phyloP scores from a whole-genome alignment of 1,140 invertebrate species.

The Atta colombica region DNA sequence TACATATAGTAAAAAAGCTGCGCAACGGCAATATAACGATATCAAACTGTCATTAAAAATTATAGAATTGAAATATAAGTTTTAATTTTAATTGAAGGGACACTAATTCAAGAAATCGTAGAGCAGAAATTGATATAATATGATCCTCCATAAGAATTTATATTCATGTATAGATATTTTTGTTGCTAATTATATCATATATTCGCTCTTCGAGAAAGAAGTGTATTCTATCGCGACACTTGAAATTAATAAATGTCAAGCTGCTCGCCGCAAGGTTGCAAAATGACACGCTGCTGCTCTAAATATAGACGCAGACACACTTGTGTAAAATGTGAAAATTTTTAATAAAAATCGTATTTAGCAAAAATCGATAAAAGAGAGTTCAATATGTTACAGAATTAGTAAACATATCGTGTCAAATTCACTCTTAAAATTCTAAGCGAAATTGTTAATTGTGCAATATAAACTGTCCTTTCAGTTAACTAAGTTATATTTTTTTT shows the following conservation, averaged over 20 bases:
- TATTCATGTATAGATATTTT: not conserved
- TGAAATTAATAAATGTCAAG: conserved; percentile 53
- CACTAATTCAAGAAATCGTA: not conserved
- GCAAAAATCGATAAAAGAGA: not conserved
- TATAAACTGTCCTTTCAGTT: not conserved
- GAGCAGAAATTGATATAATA: not conserved
- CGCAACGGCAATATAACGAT: too few species aligned
- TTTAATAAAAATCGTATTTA: conserved; percentile 52
- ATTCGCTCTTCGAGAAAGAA: not conserved
- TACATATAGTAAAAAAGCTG: too few species aligned
- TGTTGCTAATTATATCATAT: conserved; percentile 9
- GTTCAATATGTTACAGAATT: not conserved
- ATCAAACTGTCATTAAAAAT: too few species aligned
- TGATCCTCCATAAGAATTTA: not conserved
- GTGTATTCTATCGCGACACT: conserved; percentile 1
- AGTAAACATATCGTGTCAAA: conserved; percentile 9
- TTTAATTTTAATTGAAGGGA: not conserved
- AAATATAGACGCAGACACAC: conserved; percentile 15
- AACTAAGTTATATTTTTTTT: too few species aligned
- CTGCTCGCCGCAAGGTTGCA: conserved; percentile 35
- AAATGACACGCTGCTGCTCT: conserved; percentile 31
- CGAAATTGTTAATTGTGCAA: not conserved
- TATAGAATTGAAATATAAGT: too few species aligned
- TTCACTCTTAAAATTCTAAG: not conserved
- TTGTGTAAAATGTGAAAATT: conserved; percentile 18